Base-by-base conservation (phyloP, 2,888 invertebrate genomes). In the Erebia ligea region DNA sequence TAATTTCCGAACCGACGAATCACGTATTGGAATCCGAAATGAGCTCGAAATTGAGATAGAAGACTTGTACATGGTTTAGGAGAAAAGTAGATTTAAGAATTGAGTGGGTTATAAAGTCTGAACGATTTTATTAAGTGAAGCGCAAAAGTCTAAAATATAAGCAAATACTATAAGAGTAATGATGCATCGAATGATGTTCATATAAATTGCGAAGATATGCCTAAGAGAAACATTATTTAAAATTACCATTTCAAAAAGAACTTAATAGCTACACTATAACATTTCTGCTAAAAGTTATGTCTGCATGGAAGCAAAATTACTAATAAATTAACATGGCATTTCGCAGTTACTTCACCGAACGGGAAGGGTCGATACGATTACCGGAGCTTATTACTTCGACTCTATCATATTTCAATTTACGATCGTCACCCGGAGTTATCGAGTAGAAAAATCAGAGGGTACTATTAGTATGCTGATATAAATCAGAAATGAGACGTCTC, bases 381-480 rank as follows among this genome's bases (percentile, higher is more conserved):
- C 84, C 79, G 77, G 77, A 76, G 88, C 90, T 91, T 88, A 92
- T 91, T 92, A 92, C 86, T 84, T 84, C 80, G 86, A 90, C 90
- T 93, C 91, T 91, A 92, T 93, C 93, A 92, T 93, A 91, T 93
- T 93, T 93, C 93, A 93, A 93, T 92, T 93, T 93, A 92, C 87
- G 92, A 92, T 90, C 92, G 86, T 89, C 91, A 90, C 86, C 85
- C 87, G 79, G 85, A 84, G 88, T 92, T 92, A 93, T 91, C 88
- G 91, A 87, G 90, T 85, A 90, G 88, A 92, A 93, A 92, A 91
- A 91, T 89, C 86, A 81, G 86, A 82, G 91, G 89, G 89, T 82
- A 85, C 83, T 75, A 69, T 75, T 75, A 80, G 79, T 82, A 81
- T 79, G 77, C 78, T 80, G 83, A 84, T 84, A 92, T 93, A 92